These are phyloP conservation scores for Pollenia griseotomentosa DNA, from an alignment of 2,888 invertebrate genomes.

Conservation along the genomic window DNA sequence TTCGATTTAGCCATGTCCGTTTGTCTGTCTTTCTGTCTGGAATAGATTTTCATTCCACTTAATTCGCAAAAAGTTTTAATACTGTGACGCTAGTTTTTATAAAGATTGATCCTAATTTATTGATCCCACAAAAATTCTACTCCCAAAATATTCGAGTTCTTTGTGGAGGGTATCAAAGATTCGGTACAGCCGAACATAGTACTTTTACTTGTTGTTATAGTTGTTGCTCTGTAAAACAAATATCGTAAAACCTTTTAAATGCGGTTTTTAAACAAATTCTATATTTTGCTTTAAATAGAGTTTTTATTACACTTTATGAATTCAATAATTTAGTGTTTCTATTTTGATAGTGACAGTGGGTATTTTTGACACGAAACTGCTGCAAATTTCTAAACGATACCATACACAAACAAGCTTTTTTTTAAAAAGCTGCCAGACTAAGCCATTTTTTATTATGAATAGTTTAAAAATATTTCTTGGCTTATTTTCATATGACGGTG, in stretches of 20 bases:
- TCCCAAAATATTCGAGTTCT: not conserved
- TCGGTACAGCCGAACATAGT: not conserved
- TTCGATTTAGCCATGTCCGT: no score
- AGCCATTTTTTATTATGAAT: slow-evolving; percentile 5
- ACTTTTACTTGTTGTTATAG: not conserved
- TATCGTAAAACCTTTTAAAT: slow-evolving; percentile 54
- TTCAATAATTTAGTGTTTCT: slow-evolving; percentile 49
- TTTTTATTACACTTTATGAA: not conserved
- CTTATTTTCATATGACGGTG: slow-evolving; percentile 36
- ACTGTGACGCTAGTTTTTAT: no score
- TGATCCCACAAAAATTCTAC: no score
- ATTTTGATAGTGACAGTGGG: slow-evolving; percentile 41
- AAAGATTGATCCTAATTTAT: no score
- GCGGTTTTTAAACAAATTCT: slow-evolving; percentile 43
- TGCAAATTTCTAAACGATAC: slow-evolving; percentile 9
- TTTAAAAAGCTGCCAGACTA: slow-evolving; percentile 4
- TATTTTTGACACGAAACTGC: slow-evolving; percentile 42
- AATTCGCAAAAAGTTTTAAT: no score
- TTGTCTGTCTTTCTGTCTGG: no score
- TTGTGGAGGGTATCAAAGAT: not conserved
- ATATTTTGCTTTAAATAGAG: slow-evolving; percentile 43
- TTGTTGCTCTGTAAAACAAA: slow-evolving; percentile 31
- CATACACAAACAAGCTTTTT: not conserved
- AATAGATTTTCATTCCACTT: no score
- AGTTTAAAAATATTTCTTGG: slow-evolving; percentile 25